These are phyloP conservation scores for Hedychridium roseum DNA, from an alignment of 2,888 invertebrate genomes.

Conservation along the genomic window DNA sequence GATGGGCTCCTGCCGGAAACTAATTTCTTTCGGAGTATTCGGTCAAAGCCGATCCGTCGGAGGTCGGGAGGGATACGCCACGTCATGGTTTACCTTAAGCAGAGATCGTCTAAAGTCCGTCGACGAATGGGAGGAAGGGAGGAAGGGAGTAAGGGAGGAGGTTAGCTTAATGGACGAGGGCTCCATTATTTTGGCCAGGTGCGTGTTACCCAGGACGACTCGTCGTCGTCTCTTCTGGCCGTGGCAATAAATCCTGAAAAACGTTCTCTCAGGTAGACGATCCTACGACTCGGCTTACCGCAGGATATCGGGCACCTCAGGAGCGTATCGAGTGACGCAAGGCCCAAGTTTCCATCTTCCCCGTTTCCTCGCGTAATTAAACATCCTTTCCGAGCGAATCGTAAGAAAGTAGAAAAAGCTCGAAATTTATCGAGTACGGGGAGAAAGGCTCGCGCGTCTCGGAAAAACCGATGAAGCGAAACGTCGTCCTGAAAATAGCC, in stretches of 20 bases:
- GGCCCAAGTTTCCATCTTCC: too few relatives aligned
- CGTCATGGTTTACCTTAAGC: conserved; percentile 35
- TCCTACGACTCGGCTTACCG: conserved; percentile 16
- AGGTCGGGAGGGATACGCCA: conserved; percentile 3
- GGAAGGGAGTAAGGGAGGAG: too few relatives aligned
- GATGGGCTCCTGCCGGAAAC: not conserved
- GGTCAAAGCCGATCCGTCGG: not conserved
- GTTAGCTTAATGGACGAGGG: conserved; percentile 28
- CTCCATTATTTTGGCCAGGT: conserved; percentile 34
- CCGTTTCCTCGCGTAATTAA: too few relatives aligned
- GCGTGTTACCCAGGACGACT: conserved; percentile 25
- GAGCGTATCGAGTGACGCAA: conserved; percentile 21
- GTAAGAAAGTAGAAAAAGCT: too few relatives aligned
- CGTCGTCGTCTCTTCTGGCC: conserved; percentile 15
- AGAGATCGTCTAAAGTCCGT: conserved; percentile 28
- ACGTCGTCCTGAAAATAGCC: conserved; percentile 34
- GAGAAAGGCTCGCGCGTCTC: too few relatives aligned
- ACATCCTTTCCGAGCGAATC: too few relatives aligned
- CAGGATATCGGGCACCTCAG: conserved; percentile 13
- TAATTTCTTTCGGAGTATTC: not conserved
- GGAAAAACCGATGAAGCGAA: too few relatives aligned
- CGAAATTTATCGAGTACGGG: too few relatives aligned
- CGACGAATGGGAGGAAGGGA: too few relatives aligned
- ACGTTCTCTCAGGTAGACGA: conserved; percentile 33
- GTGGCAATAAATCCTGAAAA: conserved; percentile 37